These are phyloP conservation scores for Fragum sueziense DNA, from an alignment of 2,888 invertebrate genomes.

Conservation along the genomic window DNA sequence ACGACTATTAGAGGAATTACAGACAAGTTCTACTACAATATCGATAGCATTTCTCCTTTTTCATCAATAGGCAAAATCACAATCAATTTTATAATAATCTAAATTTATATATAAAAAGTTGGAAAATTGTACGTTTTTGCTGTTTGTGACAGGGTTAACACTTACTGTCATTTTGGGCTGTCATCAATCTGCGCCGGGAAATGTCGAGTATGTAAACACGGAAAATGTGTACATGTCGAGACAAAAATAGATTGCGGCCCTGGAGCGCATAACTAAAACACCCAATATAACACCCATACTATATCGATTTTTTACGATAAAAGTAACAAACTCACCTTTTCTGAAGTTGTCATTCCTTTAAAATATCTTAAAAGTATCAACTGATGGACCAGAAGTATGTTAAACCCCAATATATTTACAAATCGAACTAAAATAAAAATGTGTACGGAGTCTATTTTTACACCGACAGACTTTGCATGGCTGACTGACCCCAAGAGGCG, in stretches of 20 bases:
- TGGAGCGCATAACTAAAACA: conserved; percentile 54
- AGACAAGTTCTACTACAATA: too few species aligned
- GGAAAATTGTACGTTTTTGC: too few species aligned
- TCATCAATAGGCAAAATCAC: too few species aligned
- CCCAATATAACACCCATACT: conserved; percentile 7
- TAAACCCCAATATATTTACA: too few species aligned
- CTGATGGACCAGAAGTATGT: not conserved
- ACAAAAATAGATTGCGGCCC: conserved; percentile 31
- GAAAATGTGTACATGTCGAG: conserved; percentile 14
- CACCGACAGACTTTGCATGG: conserved; percentile 37
- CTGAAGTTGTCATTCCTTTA: not conserved
- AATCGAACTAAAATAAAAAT: not conserved
- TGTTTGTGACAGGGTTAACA: too few species aligned
- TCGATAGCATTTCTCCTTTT: too few species aligned
- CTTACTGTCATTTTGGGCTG: conserved; percentile 7
- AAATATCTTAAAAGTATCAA: not conserved
- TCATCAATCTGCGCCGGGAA: not conserved
- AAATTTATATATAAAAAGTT: too few species aligned
- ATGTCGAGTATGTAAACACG: conserved; percentile 16
- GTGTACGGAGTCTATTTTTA: conserved; percentile 1
- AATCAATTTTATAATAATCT: too few species aligned
- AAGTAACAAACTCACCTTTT: not conserved
- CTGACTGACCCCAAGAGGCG: conserved; percentile 43
- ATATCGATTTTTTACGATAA: not conserved
- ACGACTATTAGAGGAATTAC: too few species aligned